Evolutionary conservation across 1,140 invertebrate genomes (phyloP), one percentile per base, ranked within the genome.

Genomic region (Zaprionus tsacasi): DNA sequence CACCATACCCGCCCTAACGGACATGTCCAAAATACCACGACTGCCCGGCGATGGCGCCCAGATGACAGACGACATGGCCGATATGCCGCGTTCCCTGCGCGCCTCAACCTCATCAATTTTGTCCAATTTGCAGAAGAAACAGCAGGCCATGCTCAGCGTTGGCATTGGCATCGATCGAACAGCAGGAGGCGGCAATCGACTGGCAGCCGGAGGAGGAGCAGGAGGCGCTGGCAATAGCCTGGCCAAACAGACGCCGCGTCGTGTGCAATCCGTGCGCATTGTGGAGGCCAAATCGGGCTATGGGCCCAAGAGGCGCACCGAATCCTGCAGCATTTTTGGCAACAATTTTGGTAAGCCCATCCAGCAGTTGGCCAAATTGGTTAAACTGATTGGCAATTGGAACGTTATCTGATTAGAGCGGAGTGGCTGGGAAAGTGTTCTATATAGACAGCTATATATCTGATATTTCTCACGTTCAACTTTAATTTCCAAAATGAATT

Each of bases 21-120:
- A 92, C 52, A 92, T 92, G 87, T 91, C 91, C 4, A 92, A 91
- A 90, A 92, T 92, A 60, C 93, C 94, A 65, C 81, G 94, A 30
- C 88, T 93, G 33, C 93, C 93, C 25, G 93, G 93, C 8, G 93
- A 94, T 63, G 93, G 93, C 1, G 93, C 92, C 63, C 89, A 91
- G 64, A 91, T 79, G 83, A 57, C 55, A 57, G 91, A 92, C 13
- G 91, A 92, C 72, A 82, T 78, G 56, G 68, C 69, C 60, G 87
- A 87, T 55, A 77, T 75, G 80, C 77, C 87, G 30, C 77, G 82
- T 58, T 90, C 85, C 55, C 81, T 83, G 70, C 83, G 82, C 69
- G 82, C 82, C 71, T 90, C 88, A 52, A 82, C 82, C 57, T 76
- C 85, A 68, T 91, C 83, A 73, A 88, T 89, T 79, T 71, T 90